Percentiles rank a stretch among this genome's conserved stretches.
These are phyloP conservation scores for Stratiomys singularior DNA, from an alignment of 2,888 invertebrate species.

Conservation along the genomic window DNA sequence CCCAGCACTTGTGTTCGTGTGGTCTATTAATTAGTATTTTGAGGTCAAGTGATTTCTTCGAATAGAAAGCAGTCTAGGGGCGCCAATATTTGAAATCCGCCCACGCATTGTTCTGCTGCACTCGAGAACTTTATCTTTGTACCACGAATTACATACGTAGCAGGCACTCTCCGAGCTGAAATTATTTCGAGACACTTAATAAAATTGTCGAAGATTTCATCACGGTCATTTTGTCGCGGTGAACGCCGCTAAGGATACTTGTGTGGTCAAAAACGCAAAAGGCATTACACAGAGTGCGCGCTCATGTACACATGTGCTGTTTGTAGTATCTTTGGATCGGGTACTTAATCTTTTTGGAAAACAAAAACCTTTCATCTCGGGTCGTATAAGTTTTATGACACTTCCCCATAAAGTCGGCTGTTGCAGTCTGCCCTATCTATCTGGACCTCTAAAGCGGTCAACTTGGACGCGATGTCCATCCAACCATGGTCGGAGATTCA, in stretches of 20 bases:
- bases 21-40: too few species aligned
- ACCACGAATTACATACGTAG: background rate
- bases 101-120: too few species aligned
- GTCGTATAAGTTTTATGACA: constrained; percentile 39
- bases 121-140: background rate
- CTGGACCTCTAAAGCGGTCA: constrained; percentile 27
- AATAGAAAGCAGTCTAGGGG: too few species aligned
- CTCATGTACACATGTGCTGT: background rate
- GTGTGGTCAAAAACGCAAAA: constrained; percentile 32
- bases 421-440: background rate
- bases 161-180: too few species aligned
- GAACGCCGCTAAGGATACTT: background rate
- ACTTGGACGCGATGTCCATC: background rate
- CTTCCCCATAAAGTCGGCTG: constrained; percentile 6
- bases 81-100: too few species aligned
- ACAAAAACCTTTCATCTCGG: constrained; percentile 32
- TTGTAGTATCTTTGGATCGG: constrained; percentile 18
- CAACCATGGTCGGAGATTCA: background rate
- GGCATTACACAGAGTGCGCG: background rate
- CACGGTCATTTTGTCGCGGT: constrained; percentile 13
- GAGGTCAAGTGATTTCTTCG: too few species aligned
- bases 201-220: constrained; percentile 10
- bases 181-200: constrained; percentile 7
- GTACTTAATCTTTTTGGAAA: constrained; percentile 37
- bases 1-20: too few species aligned